Evolutionary conservation across 2,888 invertebrate genomes (phyloP).

Genomic region (Endotricha flammealis): DNA sequence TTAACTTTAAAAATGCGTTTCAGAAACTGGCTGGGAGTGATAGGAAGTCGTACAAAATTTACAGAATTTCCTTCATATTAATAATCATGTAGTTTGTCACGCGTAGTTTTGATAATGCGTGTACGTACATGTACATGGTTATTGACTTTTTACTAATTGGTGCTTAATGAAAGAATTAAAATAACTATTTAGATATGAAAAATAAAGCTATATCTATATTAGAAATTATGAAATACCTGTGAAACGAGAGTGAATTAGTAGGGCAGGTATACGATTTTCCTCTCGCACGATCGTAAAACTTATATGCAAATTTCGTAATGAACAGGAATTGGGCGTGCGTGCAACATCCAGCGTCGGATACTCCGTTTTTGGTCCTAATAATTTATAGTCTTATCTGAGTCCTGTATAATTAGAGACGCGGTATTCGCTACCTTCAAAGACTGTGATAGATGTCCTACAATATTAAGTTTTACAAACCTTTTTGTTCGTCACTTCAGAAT

Average conservation of each 20-base stretch:
- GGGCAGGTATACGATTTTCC: constrained; percentile 29
- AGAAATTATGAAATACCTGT: constrained; percentile 18
- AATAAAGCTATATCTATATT: too few relatives aligned
- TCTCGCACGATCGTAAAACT: constrained; percentile 31
- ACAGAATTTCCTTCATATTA: too few relatives aligned
- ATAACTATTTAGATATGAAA: constrained; percentile 6
- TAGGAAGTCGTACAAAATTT: too few relatives aligned
- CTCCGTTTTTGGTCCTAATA: constrained; percentile 43
- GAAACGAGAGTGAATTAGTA: constrained; percentile 34
- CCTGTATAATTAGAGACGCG: constrained; percentile 31
- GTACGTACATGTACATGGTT: too few relatives aligned
- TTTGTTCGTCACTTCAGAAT: constrained; percentile 5
- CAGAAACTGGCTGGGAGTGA: too few relatives aligned
- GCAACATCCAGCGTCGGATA: constrained; percentile 22
- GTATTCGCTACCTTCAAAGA: constrained; percentile 24
- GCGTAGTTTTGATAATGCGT: too few relatives aligned
- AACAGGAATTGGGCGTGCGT: constrained; percentile 42
- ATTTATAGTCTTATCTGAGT: constrained; percentile 39
- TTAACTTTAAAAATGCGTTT: too few relatives aligned
- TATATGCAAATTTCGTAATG: constrained; percentile 49
- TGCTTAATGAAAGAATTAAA: too few relatives aligned
- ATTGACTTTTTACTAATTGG: too few relatives aligned
- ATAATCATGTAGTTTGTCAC: too few relatives aligned
- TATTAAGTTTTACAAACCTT: constrained; percentile 10
- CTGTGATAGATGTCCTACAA: constrained; percentile 16